These are phyloP conservation scores for Morpho deidamia DNA, from an alignment of 2,888 invertebrate genomes.

Conservation along the genomic window DNA sequence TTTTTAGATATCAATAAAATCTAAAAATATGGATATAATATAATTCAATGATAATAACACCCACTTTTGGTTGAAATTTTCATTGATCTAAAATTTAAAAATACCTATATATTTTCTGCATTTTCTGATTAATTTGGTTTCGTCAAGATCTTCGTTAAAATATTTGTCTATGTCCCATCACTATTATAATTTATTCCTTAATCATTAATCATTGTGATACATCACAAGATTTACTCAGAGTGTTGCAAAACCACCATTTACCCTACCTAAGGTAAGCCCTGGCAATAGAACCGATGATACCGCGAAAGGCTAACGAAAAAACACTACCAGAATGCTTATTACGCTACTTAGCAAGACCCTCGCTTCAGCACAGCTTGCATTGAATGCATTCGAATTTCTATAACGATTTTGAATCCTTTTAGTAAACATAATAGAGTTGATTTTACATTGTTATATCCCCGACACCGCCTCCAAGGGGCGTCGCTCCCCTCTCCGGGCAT, in stretches of 20 bases:
- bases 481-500: conserved; percentile 56
- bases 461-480: conserved; percentile 74
- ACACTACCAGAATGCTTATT: conserved; percentile 51
- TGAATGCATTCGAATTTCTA: conserved; percentile 44
- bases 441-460: conserved; percentile 29
- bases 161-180: no score
- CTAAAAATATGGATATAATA: no score
- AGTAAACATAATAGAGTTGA: conserved; percentile 23
- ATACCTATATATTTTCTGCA: no score
- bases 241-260: conserved; percentile 9
- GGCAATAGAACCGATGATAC: conserved; percentile 25
- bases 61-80: no score
- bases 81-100: no score
- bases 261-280: conserved; percentile 12
- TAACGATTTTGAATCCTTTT: conserved; percentile 29
- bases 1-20: no score
- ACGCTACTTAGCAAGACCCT: conserved; percentile 62
- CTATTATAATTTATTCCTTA: no score
- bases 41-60: no score
- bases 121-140: no score
- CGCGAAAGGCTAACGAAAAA: conserved; percentile 46
- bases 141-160: no score
- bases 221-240: no score
- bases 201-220: no score
- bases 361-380: conserved; percentile 59